Evolutionary conservation across 2,888 invertebrate genomes (phyloP).

Genomic region (Ecdyonurus torrentis): DNA sequence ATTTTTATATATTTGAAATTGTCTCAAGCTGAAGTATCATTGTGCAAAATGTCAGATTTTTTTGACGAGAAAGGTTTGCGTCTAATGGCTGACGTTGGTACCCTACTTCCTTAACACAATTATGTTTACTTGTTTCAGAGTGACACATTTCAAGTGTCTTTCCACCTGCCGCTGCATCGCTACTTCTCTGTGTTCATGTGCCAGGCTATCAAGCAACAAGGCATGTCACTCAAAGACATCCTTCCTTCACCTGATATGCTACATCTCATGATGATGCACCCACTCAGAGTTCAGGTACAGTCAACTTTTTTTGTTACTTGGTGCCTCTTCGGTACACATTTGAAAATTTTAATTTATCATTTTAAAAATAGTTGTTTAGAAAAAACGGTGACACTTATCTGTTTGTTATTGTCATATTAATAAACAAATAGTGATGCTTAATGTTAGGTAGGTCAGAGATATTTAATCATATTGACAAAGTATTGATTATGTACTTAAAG

Average conservation of each 20-base stretch:
- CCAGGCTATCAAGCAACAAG: conserved; percentile 68
- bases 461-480: too few species aligned
- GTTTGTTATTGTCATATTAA: too few species aligned
- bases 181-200: conserved; percentile 77
- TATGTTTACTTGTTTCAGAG: conserved; percentile 44
- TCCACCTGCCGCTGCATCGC: conserved; percentile 93
- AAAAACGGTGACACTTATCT: neutral
- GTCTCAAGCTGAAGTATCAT: too few species aligned
- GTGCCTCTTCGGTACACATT: neutral
- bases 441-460: too few species aligned
- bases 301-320: neutral
- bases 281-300: conserved; percentile 77
- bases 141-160: conserved; percentile 75
- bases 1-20: too few species aligned
- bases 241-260: conserved; percentile 64
- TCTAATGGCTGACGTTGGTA: too few species aligned
- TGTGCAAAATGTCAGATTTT: too few species aligned
- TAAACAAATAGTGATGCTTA: too few species aligned
- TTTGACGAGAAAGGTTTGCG: too few species aligned
- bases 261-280: conserved; percentile 76
- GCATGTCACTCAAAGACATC: conserved; percentile 56
- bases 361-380: neutral
- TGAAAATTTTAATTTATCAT: neutral
- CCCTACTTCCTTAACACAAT: too few species aligned
- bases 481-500: too few species aligned